A percentile compares a stretch with the other conserved stretches of the same genome.
phyloP scores from a whole-genome alignment of 1,140 invertebrate genomes.

The Zaprionus lachaisei region DNA sequence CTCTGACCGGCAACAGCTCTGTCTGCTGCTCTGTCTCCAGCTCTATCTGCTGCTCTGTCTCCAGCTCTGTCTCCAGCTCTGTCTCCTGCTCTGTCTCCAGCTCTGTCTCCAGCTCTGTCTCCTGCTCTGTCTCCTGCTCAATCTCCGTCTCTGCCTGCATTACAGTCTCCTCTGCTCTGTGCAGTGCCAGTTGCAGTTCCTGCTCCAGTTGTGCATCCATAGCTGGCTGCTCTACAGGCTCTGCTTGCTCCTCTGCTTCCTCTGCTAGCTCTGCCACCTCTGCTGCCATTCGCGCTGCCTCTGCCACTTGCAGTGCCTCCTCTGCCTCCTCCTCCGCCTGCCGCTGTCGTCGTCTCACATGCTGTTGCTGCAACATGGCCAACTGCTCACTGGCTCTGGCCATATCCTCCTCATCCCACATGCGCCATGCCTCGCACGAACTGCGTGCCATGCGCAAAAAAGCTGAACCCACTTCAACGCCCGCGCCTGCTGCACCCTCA shows the following conservation, averaged over 20 bases:
- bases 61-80: neutral
- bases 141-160: neutral
- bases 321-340: neutral
- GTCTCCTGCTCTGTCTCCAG: neutral
- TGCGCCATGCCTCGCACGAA: constrained; percentile 6
- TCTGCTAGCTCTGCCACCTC: neutral
- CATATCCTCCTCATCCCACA: constrained; percentile 42
- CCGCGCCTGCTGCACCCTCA: neutral
- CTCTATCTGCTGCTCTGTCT: neutral
- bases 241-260: too few relatives aligned
- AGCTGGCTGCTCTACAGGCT: neutral
- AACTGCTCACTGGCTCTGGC: constrained; percentile 49
- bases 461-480: neutral
- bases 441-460: neutral
- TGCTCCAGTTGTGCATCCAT: neutral
- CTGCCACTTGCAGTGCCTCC: neutral
- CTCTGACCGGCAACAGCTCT: neutral
- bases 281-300: neutral
- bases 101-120: neutral
- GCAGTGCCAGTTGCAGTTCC: constrained; percentile 20
- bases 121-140: neutral
- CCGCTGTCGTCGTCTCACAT: constrained; percentile 13
- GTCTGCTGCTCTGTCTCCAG: neutral
- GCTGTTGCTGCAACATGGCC: constrained; percentile 43
- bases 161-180: neutral